Percentiles rank a stretch among this genome's conserved stretches.
phyloP scores from a whole-genome alignment of 2,888 invertebrate species.

The Drosophila borborema region DNA sequence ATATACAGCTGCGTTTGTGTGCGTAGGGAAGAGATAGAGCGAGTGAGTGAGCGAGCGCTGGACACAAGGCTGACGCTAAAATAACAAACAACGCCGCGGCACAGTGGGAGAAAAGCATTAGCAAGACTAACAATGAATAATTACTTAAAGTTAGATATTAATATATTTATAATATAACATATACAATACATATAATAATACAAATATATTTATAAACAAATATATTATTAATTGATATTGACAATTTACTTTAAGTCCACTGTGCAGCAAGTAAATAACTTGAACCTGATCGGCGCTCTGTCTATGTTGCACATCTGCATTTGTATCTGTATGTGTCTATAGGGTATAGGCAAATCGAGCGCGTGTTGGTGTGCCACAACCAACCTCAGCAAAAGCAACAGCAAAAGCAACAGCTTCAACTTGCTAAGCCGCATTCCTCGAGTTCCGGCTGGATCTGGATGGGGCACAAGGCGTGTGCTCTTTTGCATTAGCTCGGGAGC shows the following conservation, averaged over 20 bases:
- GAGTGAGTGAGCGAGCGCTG: conserved; percentile 5
- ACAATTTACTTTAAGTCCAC: conserved; percentile 14
- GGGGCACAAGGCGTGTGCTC: conserved; percentile 49
- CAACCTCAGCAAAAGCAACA: conserved; percentile 31
- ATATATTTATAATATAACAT: background rate
- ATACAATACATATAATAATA: background rate
- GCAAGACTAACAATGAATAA: no score
- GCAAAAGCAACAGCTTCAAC: conserved; percentile 53
- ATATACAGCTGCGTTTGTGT: background rate
- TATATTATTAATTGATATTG: background rate
- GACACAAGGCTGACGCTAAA: conserved; percentile 27
- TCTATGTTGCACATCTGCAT: conserved; percentile 62
- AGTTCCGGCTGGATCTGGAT: conserved; percentile 44
- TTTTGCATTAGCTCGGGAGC: conserved; percentile 42
- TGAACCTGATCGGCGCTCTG: conserved; percentile 54
- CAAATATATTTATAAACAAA: no score
- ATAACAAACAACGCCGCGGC: conserved; percentile 45
- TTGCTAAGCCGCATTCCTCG: conserved; percentile 73
- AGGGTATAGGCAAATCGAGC: conserved; percentile 25
- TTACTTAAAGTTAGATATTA: background rate
- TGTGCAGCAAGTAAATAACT: conserved; percentile 50
- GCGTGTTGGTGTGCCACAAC: conserved; percentile 25
- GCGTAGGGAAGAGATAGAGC: conserved; percentile 18
- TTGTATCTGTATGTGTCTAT: conserved; percentile 25
- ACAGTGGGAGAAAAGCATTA: conserved; percentile 11